Evolutionary conservation across 2,888 invertebrate species (phyloP).

Genomic region (Theodoxus fluviatilis): DNA sequence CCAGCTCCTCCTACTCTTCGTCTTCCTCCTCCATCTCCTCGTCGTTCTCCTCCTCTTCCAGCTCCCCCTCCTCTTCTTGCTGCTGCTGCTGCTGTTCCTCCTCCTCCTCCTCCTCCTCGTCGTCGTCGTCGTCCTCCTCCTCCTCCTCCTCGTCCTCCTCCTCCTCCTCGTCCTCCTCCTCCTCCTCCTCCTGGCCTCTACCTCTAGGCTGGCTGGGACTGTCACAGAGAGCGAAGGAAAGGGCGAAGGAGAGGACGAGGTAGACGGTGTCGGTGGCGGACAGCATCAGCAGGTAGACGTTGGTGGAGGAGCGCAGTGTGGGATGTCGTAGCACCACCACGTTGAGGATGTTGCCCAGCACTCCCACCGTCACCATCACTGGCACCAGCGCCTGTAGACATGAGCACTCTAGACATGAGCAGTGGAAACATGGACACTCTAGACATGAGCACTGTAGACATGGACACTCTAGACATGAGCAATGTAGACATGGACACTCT

Average conservation of each 20-base stretch:
- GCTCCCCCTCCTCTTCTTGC: slow-evolving; percentile 26
- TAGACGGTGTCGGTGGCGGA: slow-evolving; percentile 78
- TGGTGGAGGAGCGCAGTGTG: slow-evolving; percentile 62
- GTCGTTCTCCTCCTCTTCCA: too few relatives aligned
- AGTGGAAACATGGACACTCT: slow-evolving; percentile 27
- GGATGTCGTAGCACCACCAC: slow-evolving; percentile 58
- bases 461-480: slow-evolving; percentile 29
- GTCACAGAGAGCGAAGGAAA: slow-evolving; percentile 71
- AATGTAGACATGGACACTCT: slow-evolving; percentile 27
- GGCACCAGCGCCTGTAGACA: slow-evolving; percentile 53
- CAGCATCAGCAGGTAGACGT: slow-evolving; percentile 74
- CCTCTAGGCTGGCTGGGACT: slow-evolving; percentile 69
- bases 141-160: slow-evolving; percentile 28
- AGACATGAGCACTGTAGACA: too few relatives aligned
- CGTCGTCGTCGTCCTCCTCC: slow-evolving; percentile 48
- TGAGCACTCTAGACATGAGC: slow-evolving; percentile 50
- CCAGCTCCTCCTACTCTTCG: too few relatives aligned
- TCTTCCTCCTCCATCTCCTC: too few relatives aligned
- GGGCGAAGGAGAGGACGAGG: slow-evolving; percentile 70
- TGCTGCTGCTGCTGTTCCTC: slow-evolving; percentile 31
- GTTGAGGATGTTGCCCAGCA: slow-evolving; percentile 60
- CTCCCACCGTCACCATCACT: slow-evolving; percentile 52
- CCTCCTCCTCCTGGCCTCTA: slow-evolving; percentile 6
- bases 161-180: slow-evolving; percentile 10
- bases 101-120: slow-evolving; percentile 36